Base-by-base conservation (phyloP, 2,797 vertebrate species). In the Pseudochromis fuscus region DNA sequence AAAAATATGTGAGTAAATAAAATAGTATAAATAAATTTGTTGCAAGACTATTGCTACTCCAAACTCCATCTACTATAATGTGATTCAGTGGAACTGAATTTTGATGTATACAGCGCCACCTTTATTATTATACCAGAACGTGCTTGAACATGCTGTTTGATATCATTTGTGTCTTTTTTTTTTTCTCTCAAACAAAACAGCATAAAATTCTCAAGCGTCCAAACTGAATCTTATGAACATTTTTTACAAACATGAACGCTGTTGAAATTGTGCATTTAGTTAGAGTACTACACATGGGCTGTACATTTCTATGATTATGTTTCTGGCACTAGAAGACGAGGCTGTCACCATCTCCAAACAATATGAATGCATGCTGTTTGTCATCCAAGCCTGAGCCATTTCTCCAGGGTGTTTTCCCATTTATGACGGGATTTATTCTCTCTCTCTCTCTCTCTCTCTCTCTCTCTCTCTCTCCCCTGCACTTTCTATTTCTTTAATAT, bases 351-450 rank as follows among this genome's bases (percentile, higher is more conserved):
- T 86, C 83, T 83, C 79, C 72, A 88, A 87, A 81, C 78, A 87
- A 90, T 85, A 86, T 76, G 83, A 90, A 89, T 77, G 66, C 53
- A 69, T 25, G 62, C 72, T 75, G 77, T 91, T 89, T 92, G 87
- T 91, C 90, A 90, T 86, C 72, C 21, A 62, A 77, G 73, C 61
- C 71, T 9, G 15, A 63, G 81, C 59, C 76, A 64, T 86, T 85
- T 69, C 93, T 91, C 86, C 1, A 33, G 87, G 89, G 88, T 88
- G 79, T 92, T 92, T 89, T 87, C 81, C 85, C 88, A 92, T 92
- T 92, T 89, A 89, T 93, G 91, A 93, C 89, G 85, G 79, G 64
- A 77, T 79, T 77, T 86, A 63, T 72, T 62, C 71, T 31, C 51
- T 50, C 59, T 46, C 63, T 63, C 66, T 55, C 27, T 64, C 51